phyloP scores from a whole-genome alignment of 2,113 vertebrate genomes.

The Syngnathus scovelli region DNA sequence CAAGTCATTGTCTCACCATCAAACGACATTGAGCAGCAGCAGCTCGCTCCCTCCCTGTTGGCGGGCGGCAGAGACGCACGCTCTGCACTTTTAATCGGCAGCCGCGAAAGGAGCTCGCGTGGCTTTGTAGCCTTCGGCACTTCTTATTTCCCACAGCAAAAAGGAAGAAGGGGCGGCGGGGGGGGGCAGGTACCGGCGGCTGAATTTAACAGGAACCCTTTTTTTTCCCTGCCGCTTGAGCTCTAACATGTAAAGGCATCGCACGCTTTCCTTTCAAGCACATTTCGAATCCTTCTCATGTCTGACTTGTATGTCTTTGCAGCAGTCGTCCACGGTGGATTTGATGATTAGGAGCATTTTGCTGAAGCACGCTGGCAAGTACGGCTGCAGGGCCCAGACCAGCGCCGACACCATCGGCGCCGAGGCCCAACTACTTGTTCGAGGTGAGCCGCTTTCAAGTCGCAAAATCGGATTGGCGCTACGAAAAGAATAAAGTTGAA shows the following conservation, averaged over 20 bases:
- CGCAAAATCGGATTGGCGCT: not conserved
- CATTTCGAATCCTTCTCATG: slow-evolving; percentile 20
- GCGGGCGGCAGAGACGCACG: slow-evolving; percentile 45
- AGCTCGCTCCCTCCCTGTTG: slow-evolving; percentile 13
- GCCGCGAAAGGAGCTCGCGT: slow-evolving; percentile 66
- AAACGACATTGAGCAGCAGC: slow-evolving; percentile 9
- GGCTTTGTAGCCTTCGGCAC: slow-evolving; percentile 59
- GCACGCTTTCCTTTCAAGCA: slow-evolving; percentile 32
- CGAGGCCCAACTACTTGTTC: slow-evolving; percentile 89
- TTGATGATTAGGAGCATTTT: slow-evolving; percentile 98
- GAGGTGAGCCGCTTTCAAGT: slow-evolving; percentile 74
- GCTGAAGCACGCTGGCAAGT: slow-evolving; percentile 90
- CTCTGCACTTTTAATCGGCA: slow-evolving; percentile 73
- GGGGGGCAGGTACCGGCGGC: slow-evolving; percentile 11
- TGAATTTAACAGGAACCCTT: slow-evolving; percentile 51
- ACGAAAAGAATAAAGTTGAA: too few species aligned
- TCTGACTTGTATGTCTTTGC: slow-evolving; percentile 38
- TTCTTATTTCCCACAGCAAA: slow-evolving; percentile 61
- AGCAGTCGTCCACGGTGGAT: slow-evolving; percentile 94
- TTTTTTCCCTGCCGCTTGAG: slow-evolving; percentile 48
- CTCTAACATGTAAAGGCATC: slow-evolving; percentile 36
- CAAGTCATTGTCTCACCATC: slow-evolving; percentile 7
- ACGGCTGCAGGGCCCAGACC: slow-evolving; percentile 88
- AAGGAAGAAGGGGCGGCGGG: slow-evolving; percentile 35
- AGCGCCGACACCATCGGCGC: slow-evolving; percentile 84